Percentiles rank a stretch among this genome's conserved stretches.
phyloP scores from a whole-genome alignment of 2,888 invertebrate genomes.

The Beris morrisii region DNA sequence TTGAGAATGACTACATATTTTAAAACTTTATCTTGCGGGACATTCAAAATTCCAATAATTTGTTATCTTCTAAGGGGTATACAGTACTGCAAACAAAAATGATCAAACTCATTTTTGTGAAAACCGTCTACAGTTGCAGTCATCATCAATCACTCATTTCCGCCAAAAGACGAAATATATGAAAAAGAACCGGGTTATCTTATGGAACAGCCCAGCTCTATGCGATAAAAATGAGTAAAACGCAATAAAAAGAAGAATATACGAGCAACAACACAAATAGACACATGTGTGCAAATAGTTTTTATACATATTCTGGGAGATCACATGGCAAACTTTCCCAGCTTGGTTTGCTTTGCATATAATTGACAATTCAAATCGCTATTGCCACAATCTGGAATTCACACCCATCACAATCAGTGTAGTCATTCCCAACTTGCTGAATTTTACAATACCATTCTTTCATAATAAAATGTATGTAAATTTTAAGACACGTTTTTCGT shows the following conservation, averaged over 20 bases:
- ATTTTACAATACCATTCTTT: no score
- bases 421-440: neutral
- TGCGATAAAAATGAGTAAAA: neutral
- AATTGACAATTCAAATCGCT: neutral
- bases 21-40: no score
- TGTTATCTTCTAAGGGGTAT: no score
- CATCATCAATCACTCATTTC: conserved; percentile 14
- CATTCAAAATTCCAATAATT: no score
- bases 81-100: no score
- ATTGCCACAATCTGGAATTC: no score
- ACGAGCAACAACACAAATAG: neutral
- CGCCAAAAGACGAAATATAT: neutral
- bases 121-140: neutral
- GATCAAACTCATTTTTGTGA: no score
- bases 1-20: no score
- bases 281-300: conserved; percentile 13
- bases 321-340: neutral
- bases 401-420: neutral
- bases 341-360: neutral
- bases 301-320: neutral
- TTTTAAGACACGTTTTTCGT: no score
- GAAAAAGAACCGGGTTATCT: conserved; percentile 5
- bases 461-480: no score
- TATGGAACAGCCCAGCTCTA: neutral
- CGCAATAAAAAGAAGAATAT: neutral